Evolutionary conservation across 2,113 vertebrate species (phyloP).

Genomic region (Oryzias javanicus): DNA sequence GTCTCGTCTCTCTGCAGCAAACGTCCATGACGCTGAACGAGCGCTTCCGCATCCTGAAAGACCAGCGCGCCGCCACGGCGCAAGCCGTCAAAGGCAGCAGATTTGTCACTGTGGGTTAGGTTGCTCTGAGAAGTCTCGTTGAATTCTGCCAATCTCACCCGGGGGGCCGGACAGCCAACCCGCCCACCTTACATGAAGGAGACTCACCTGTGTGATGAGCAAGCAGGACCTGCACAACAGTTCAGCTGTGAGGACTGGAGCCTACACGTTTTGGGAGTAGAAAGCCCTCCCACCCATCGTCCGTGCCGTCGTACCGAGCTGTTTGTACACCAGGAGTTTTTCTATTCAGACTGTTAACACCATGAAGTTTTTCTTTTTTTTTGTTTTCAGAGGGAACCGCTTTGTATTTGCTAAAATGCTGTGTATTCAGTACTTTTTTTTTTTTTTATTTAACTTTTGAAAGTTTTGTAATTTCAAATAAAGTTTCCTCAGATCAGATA

Average conservation of each 20-base stretch:
- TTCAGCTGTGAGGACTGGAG: neutral
- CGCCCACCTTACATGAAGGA: neutral
- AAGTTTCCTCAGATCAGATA: constrained; percentile 29
- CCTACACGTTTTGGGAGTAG: neutral
- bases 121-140: constrained; percentile 20
- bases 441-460: constrained; percentile 27
- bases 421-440: constrained; percentile 6
- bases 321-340: constrained; percentile 23
- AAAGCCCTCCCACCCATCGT: constrained; percentile 15
- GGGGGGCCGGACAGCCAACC: neutral
- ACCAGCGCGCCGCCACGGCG: constrained; percentile 77
- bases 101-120: constrained; percentile 93
- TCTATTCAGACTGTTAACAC: constrained; percentile 16
- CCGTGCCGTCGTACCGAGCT: constrained; percentile 25
- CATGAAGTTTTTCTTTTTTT: neutral
- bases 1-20: constrained; percentile 59
- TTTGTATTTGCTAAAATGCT: constrained; percentile 16
- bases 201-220: neutral
- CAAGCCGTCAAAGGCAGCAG: constrained; percentile 84
- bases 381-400: constrained; percentile 16
- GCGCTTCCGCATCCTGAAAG: constrained; percentile 93
- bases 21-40: constrained; percentile 94
- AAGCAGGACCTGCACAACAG: constrained; percentile 1
- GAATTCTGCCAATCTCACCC: no score
- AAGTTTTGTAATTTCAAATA: constrained; percentile 66